Base-by-base conservation (phyloP, 2,888 invertebrate genomes). In the Drosophila nr. perissopoda region DNA sequence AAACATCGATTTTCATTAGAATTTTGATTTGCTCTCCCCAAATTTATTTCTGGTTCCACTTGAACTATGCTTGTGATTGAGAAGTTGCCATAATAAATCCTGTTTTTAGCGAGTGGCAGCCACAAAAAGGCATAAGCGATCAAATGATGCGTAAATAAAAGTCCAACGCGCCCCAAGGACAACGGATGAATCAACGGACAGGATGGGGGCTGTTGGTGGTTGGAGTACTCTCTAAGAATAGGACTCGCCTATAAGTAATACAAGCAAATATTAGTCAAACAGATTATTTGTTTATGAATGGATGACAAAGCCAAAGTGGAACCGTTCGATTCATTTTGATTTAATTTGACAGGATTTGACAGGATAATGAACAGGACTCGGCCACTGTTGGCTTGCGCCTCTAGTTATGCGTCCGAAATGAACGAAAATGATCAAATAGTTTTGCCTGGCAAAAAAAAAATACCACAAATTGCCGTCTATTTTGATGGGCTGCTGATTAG, bases 91-190 rank as follows among this genome's bases (percentile, higher is more conserved):
- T 83, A 79, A 86, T 76, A 76, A 83, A 86, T 81, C 69, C 63
- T 69, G 79, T 76, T 86, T 83, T 86, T 81, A 78, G 79, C 54
- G 78, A 69, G 60, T 45, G 62, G 36, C 59, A 49, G 57, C 45
- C 53, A 52, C 63, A 63, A 63, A 62, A 48, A 4, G 49, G 40
- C 64, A 67, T 42, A 74, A 51, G 40, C 48, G 66, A 64, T 62
- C 76, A 78, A 83, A 86, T 86, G 86, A 83, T 76, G 81, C 83
- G 79, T 79, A 71, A 83, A 80, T 61, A 77, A 71, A 70, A 65
- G 56, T 67, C 63, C 33, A 60, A 67, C 33, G 52, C 53, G 51
- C 63, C 69, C 45, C 18, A 7, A 18, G 29, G 31, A 25, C 31
- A 18, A 29, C 21, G 11, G 42, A 16, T 1, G 29, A 31, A 13